Evolutionary conservation across 1,140 invertebrate genomes (phyloP), one percentile per base, ranked within the genome.

Genomic region (Acromyrmex echinatior): DNA sequence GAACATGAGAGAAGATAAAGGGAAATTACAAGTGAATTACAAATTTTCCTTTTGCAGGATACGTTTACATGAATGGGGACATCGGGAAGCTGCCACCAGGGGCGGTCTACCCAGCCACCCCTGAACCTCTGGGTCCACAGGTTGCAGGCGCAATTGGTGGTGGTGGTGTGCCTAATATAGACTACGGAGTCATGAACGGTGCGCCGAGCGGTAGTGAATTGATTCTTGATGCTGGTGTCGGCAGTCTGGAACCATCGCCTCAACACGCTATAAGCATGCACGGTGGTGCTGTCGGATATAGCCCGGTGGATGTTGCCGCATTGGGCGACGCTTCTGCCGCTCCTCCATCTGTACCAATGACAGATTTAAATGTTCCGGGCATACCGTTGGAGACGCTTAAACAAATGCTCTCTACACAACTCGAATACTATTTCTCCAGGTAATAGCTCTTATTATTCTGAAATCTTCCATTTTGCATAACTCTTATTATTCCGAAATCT

Each of bases 351-450:
- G 89, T 93, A 56, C 91, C 94, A 68, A 95, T 96, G 92, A 92
- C 93, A 86, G 94, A 95, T 87, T 90, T 95, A 49, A 89, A 93
- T 31, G 89, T 92, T 49, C 91, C 94, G 65, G 93, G 94, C 62
- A 96, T 96, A 92, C 96, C 97, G 77, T 94, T 97, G 92, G 97
- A 98, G 88, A 97, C 98, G 93, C 95, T 98, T 14, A 97, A 98
- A 95, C 96, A 97, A 88, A 96, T 97, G 96, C 96, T 98, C 90
- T 97, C 97, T 91, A 96, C 97, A 78, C 98, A 98, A 94, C 96
- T 98, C 88, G 98, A 99, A 96, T 98, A 98, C 94, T 98, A 98
- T 94, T 98, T 98, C 95, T 98, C 98, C 87, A 97, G 97, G 97
- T 97, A 95, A 92, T 90, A 10, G 4, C 21, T 10, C 6, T 49